These are phyloP conservation scores for Monopis laevigella DNA, from an alignment of 2,888 invertebrate genomes.

Conservation along the genomic window DNA sequence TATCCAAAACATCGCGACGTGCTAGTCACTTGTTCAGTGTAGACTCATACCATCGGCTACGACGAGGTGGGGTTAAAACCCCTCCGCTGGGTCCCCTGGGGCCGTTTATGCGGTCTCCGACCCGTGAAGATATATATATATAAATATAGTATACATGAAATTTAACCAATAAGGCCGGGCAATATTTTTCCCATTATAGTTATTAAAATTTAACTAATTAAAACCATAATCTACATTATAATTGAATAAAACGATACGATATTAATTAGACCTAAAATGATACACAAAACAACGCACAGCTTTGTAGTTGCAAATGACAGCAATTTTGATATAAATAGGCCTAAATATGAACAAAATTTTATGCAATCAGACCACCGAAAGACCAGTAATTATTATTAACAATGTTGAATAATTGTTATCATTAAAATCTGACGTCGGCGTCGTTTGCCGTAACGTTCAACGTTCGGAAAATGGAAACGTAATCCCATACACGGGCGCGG, in stretches of 20 bases:
- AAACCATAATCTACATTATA: no score
- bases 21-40: no score
- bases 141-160: no score
- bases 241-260: not conserved
- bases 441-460: constrained; percentile 13
- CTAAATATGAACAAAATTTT: constrained; percentile 10
- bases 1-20: no score
- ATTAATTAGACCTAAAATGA: no score
- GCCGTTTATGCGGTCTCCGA: no score
- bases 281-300: constrained; percentile 4
- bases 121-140: no score
- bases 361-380: constrained; percentile 10
- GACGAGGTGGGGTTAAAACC: no score
- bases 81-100: no score
- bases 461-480: constrained; percentile 17
- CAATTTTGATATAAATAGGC: constrained; percentile 4
- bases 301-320: constrained; percentile 5
- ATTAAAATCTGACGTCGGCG: constrained; percentile 13
- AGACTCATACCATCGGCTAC: no score
- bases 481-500: constrained; percentile 10
- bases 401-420: constrained; percentile 10
- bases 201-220: not conserved
- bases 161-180: no score
- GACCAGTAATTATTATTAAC: constrained; percentile 14
- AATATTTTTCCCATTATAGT: no score